Percentiles rank a stretch among this genome's conserved stretches.
phyloP scores from a whole-genome alignment of 2,888 invertebrate genomes.

The Hyposoter dolosus region DNA sequence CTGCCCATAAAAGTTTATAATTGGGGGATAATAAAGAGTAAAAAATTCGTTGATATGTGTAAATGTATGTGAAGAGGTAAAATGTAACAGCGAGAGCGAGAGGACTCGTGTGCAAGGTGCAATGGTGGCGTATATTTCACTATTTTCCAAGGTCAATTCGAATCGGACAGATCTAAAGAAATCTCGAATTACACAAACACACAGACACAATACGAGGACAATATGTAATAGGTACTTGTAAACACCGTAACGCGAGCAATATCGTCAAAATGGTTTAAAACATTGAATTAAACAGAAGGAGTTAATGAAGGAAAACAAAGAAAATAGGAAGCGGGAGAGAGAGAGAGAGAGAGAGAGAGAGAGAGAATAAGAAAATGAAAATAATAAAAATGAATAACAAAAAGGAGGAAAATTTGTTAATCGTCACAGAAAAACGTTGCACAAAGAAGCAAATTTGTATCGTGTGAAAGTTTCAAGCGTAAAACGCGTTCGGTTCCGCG shows the following conservation, averaged over 20 bases:
- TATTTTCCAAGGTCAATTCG: slow-evolving; percentile 65
- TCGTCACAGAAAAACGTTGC: slow-evolving; percentile 60
- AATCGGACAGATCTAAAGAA: slow-evolving; percentile 60
- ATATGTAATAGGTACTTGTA: slow-evolving; percentile 69
- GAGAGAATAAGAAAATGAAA: not conserved
- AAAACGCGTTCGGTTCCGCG: slow-evolving; percentile 52
- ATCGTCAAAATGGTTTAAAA: slow-evolving; percentile 64
- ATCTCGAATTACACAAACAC: slow-evolving; percentile 39
- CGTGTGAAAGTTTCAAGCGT: slow-evolving; percentile 57
- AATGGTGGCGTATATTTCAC: slow-evolving; percentile 47
- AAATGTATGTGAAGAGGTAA: slow-evolving; percentile 31
- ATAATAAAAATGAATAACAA: slow-evolving; percentile 3
- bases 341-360: not conserved
- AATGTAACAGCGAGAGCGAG: slow-evolving; percentile 7
- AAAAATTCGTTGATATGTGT: slow-evolving; percentile 25
- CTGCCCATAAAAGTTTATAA: slow-evolving; percentile 28
- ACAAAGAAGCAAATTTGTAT: slow-evolving; percentile 65
- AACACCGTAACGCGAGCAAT: slow-evolving; percentile 71
- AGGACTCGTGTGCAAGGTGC: slow-evolving; percentile 37
- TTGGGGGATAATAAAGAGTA: slow-evolving; percentile 16
- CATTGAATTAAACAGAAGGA: slow-evolving; percentile 30
- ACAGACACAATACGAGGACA: slow-evolving; percentile 70
- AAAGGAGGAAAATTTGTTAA: slow-evolving; percentile 56
- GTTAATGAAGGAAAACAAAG: slow-evolving; percentile 18
- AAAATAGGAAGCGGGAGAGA: not conserved